Evolutionary conservation across 2,113 vertebrate genomes (phyloP).

Genomic region (Rhinopomastus cyanomelas): DNA sequence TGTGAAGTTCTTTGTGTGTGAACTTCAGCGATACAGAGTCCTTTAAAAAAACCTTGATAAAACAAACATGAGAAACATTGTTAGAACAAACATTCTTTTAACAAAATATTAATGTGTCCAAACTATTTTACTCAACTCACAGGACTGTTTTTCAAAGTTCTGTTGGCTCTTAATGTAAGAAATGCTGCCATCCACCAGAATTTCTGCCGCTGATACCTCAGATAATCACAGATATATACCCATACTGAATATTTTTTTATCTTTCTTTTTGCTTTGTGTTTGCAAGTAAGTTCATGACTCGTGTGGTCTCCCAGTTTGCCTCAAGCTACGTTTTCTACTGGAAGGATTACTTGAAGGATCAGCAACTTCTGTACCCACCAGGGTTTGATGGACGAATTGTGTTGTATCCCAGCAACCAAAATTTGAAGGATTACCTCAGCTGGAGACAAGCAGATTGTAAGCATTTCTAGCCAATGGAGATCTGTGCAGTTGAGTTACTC

Average conservation of each 20-base stretch:
- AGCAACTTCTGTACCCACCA: conserved; percentile 89
- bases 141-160: background rate
- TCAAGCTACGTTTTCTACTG: conserved; percentile 97
- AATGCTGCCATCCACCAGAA: background rate
- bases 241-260: background rate
- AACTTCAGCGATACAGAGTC: background rate
- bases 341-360: conserved; percentile 91
- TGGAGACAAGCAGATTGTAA: conserved; percentile 99
- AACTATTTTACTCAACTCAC: background rate
- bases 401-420: conserved; percentile 91
- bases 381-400: conserved; percentile 95
- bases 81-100: background rate
- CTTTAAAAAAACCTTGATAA: background rate
- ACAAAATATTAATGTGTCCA: background rate
- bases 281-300: conserved; percentile 96
- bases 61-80: background rate
- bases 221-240: background rate
- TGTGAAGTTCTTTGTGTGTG: background rate
- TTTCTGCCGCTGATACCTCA: background rate
- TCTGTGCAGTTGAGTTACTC: background rate
- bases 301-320: conserved; percentile 94
- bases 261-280: conserved; percentile 31
- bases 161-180: background rate
- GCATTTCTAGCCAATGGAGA: conserved; percentile 17
- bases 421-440: conserved; percentile 93